phyloP scores from a whole-genome alignment of 1,140 invertebrate species.

The Pseudomyrmex cubaensis region DNA sequence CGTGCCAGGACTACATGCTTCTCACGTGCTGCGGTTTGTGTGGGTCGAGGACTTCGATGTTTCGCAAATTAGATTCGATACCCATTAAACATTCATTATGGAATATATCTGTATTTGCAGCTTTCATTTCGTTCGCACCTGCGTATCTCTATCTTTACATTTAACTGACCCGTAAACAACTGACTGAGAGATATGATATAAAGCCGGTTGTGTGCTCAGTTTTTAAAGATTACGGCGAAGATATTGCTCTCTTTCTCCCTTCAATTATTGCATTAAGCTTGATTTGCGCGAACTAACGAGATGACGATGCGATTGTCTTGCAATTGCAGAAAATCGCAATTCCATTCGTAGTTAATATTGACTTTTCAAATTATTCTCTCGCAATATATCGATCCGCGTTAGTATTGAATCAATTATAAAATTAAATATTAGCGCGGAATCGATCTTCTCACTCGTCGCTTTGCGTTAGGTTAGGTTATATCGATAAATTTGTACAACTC shows the following conservation, averaged over 20 bases:
- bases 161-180: slow-evolving; percentile 6
- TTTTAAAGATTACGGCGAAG: background rate
- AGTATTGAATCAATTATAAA: too few relatives aligned
- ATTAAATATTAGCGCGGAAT: too few relatives aligned
- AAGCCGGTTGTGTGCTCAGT: background rate
- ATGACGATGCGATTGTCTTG: background rate
- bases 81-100: slow-evolving; percentile 36
- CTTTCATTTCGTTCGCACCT: slow-evolving; percentile 10
- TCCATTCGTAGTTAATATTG: slow-evolving; percentile 1
- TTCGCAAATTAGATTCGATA: slow-evolving; percentile 30
- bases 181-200: background rate
- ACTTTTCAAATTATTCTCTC: too few relatives aligned
- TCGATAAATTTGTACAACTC: too few relatives aligned
- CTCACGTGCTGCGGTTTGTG: slow-evolving; percentile 26
- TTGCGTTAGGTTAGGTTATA: too few relatives aligned
- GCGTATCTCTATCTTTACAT: background rate
- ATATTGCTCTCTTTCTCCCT: too few relatives aligned
- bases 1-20: background rate
- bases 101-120: background rate
- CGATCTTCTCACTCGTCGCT: too few relatives aligned
- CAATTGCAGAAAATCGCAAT: too few relatives aligned
- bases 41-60: background rate
- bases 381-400: too few relatives aligned
- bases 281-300: background rate
- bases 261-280: background rate